A percentile compares a stretch with the other conserved stretches of the same genome.
These are phyloP conservation scores for Murina feae DNA, from an alignment of 2,113 vertebrate species.

Conservation along the genomic window DNA sequence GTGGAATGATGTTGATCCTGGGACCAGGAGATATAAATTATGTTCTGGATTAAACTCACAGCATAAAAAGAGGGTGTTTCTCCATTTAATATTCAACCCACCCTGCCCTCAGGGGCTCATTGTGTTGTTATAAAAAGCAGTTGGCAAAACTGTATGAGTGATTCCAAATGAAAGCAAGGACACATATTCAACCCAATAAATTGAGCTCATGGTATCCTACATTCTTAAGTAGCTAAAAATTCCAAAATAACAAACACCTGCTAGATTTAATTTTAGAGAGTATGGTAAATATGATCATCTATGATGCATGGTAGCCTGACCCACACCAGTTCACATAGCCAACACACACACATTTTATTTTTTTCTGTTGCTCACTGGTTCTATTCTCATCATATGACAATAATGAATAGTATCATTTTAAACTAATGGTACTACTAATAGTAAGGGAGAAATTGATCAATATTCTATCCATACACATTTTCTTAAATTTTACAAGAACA, in stretches of 20 bases:
- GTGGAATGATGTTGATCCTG: neutral
- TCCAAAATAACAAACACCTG: neutral
- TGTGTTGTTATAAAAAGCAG: neutral
- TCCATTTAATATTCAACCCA: neutral
- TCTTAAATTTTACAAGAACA: neutral
- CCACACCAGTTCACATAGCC: neutral
- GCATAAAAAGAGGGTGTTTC: neutral
- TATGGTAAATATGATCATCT: neutral
- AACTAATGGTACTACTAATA: neutral
- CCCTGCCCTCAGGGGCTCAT: neutral
- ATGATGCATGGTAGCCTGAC: fast-evolving
- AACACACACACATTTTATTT: neutral
- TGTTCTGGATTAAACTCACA: neutral
- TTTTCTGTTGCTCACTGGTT: neutral
- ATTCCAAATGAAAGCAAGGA: neutral
- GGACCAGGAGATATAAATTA: neutral
- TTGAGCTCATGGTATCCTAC: neutral
- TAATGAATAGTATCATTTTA: neutral
- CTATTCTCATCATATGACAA: neutral
- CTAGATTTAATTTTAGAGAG: neutral
- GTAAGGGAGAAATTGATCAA: neutral
- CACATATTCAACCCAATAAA: neutral
- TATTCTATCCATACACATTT: neutral
- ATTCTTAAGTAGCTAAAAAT: neutral
- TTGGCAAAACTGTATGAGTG: neutral